A percentile compares a stretch with the other conserved stretches of the same genome.
phyloP scores from a whole-genome alignment of 1,140 invertebrate species.

The Cydia amplana region DNA sequence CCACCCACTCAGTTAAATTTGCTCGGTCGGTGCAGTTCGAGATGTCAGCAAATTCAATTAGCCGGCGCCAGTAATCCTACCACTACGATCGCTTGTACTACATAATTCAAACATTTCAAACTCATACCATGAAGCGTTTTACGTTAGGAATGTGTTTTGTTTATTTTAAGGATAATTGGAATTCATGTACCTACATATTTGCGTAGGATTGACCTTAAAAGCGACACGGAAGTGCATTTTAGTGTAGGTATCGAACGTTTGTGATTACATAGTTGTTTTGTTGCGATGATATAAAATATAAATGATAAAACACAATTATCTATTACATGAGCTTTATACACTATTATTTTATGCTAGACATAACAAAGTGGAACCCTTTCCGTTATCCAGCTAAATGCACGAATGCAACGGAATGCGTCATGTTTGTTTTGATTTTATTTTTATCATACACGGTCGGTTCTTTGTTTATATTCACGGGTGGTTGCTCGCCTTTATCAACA shows the following conservation, averaged over 20 bases:
- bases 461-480: constrained; percentile 19
- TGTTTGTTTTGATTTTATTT: constrained; percentile 28
- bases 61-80: constrained; percentile 2
- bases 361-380: constrained; percentile 1
- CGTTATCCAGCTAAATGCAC: background rate
- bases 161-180: background rate
- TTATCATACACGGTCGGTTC: constrained; percentile 12
- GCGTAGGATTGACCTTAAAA: background rate
- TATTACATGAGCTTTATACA: background rate
- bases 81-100: background rate
- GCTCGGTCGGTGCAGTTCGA: background rate
- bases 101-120: constrained; percentile 15
- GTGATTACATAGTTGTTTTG: background rate
- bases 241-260: background rate
- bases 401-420: constrained; percentile 25
- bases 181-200: background rate
- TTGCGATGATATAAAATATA: background rate
- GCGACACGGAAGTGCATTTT: background rate
- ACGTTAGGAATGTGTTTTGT: background rate
- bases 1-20: background rate
- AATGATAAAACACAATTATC: background rate
- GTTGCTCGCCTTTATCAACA: constrained; percentile 7
- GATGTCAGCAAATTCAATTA: constrained; percentile 30
- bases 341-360: background rate
- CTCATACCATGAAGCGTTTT: background rate